Conservation (phyloP, 1,140 invertebrate species). For the Ceratosolen fusciceps region DNA sequence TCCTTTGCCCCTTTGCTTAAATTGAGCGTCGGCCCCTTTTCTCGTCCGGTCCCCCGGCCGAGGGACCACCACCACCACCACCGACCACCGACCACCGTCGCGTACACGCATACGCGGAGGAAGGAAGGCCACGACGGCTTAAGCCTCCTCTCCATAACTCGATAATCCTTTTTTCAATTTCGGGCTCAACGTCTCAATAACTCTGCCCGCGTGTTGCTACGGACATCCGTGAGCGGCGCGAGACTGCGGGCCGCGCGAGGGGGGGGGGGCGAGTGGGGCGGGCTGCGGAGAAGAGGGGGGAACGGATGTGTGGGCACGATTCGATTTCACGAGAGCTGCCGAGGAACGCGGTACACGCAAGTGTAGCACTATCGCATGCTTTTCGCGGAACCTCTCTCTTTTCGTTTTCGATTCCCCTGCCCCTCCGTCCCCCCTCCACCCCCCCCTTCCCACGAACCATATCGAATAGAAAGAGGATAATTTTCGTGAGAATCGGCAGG, state of each 20-base stretch:
- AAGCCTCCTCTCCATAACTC: constrained; percentile 28
- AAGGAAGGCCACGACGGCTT: too few species aligned
- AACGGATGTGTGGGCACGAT: neutral
- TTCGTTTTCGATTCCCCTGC: neutral
- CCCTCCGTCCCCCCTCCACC: neutral
- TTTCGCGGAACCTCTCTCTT: constrained; percentile 9
- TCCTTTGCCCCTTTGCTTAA: constrained; percentile 14
- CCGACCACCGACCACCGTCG: neutral
- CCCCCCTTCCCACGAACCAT: too few species aligned
- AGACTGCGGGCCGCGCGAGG: neutral
- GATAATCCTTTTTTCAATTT: constrained; percentile 50
- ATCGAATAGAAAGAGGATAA: constrained; percentile 14
- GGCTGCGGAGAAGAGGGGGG: neutral
- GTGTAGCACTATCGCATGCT: constrained; percentile 29
- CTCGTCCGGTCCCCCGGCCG: too few species aligned
- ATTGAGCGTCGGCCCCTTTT: neutral
- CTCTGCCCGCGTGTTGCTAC: neutral
- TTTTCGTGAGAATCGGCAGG: constrained; percentile 28
- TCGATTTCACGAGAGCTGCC: constrained; percentile 13
- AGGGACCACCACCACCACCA: too few species aligned
- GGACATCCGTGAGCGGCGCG: too few species aligned
- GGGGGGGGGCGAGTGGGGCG: neutral
- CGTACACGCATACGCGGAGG: neutral
- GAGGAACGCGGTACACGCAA: constrained; percentile 21
- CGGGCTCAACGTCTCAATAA: constrained; percentile 45